These are phyloP conservation scores for Ennomos fuscantarius DNA, from an alignment of 2,888 invertebrate species.

Conservation along the genomic window DNA sequence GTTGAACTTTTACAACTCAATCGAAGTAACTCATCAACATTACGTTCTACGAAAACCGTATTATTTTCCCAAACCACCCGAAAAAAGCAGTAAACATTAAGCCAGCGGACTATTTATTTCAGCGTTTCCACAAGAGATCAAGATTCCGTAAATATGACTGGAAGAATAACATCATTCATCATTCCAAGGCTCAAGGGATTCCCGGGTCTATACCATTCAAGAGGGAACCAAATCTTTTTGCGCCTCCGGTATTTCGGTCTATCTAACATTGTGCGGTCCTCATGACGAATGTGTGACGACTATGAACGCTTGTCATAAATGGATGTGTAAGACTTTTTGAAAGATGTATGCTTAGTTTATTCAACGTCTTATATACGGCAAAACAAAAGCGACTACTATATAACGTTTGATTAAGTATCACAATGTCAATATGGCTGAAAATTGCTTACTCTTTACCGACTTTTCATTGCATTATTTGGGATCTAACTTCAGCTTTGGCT, in stretches of 20 bases:
- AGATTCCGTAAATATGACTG: conserved; percentile 67
- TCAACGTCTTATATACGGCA: too few species aligned
- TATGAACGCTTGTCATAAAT: conserved; percentile 51
- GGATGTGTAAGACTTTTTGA: conserved; percentile 44
- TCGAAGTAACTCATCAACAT: too few species aligned
- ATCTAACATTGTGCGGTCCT: conserved; percentile 58
- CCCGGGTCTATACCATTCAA: conserved; percentile 64
- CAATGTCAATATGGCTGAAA: conserved; percentile 31
- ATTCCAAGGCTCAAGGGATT: conserved; percentile 75
- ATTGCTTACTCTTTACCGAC: too few species aligned
- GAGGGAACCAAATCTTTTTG: conserved; percentile 75
- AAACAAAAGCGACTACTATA: conserved; percentile 4
- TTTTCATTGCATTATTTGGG: too few species aligned
- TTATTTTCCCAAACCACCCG: conserved; percentile 16
- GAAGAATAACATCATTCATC: conserved; percentile 80
- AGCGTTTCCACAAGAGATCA: conserved; percentile 59
- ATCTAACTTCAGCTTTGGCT: conserved; percentile 60
- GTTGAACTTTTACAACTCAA: too few species aligned
- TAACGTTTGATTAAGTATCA: conserved; percentile 22
- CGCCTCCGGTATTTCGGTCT: conserved; percentile 57
- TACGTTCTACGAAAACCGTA: conserved; percentile 1
- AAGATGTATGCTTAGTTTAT: too few species aligned
- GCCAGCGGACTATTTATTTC: conserved; percentile 34
- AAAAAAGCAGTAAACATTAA: conserved; percentile 42
- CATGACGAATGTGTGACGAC: conserved; percentile 57